Percentiles rank a stretch among this genome's conserved stretches.
Conservation (phyloP, 2,797 vertebrate genomes). For the Paedocypris micromegethes region DNA sequence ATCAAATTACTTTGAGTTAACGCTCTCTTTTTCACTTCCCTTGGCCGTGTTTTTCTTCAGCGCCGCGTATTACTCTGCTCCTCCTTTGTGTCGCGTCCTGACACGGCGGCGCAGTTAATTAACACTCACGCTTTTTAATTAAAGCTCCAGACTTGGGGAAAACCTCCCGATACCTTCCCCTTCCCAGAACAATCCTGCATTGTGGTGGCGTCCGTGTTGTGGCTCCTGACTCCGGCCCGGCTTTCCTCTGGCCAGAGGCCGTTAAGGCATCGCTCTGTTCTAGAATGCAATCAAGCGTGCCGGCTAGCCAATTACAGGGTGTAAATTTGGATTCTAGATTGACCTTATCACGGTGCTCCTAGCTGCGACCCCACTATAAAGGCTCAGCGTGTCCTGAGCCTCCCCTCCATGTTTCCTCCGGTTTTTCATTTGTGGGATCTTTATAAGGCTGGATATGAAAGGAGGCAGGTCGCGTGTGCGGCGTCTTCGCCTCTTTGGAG, state of each 20-base stretch:
- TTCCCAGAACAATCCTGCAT: conserved; percentile 49
- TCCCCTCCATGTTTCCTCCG: conserved; percentile 58
- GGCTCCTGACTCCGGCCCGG: conserved; percentile 38
- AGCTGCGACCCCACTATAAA: conserved; percentile 71
- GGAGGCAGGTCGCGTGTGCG: conserved; percentile 63
- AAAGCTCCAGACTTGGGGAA: conserved; percentile 58
- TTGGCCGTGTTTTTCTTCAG: conserved; percentile 30
- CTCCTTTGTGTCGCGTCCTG: conserved; percentile 60
- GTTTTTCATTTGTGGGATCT: conserved; percentile 72
- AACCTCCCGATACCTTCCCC: conserved; percentile 57
- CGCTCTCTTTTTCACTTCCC: conserved; percentile 52
- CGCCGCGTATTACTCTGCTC: conserved; percentile 43
- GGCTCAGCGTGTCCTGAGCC: conserved; percentile 49
- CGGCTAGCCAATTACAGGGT: conserved; percentile 73
- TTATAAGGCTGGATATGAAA: conserved; percentile 79
- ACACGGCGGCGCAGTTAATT: conserved; percentile 69
- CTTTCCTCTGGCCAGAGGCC: conserved; percentile 37
- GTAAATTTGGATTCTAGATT: conserved; percentile 71
- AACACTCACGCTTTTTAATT: conserved; percentile 67
- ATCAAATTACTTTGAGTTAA: conserved; percentile 73
- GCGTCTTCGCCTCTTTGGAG: conserved; percentile 68
- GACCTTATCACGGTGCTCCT: conserved; percentile 74
- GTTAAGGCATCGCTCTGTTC: conserved; percentile 46
- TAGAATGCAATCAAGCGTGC: conserved; percentile 65
- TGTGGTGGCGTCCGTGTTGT: conserved; percentile 38